A percentile compares a stretch with the other conserved stretches of the same genome.
Conservation (phyloP, 2,113 vertebrate genomes). For the Saccopteryx leptura region DNA sequence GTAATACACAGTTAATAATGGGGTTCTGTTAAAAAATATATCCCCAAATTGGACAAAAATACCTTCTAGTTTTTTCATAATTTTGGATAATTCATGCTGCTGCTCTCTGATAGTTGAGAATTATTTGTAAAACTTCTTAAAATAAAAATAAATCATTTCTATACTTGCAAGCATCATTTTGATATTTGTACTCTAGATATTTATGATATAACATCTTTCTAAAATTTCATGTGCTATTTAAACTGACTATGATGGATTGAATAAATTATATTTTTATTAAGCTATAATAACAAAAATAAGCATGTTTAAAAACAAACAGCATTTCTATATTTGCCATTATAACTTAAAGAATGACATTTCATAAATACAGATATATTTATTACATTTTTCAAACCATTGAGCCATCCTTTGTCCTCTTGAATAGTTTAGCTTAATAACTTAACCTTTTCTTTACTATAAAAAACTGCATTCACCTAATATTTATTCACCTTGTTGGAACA, state of each 20-base stretch:
- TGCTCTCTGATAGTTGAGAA: conserved; percentile 58
- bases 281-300: conserved; percentile 58
- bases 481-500: conserved; percentile 55
- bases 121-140: conserved; percentile 69
- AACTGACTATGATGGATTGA: conserved; percentile 37
- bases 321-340: conserved; percentile 28
- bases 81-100: conserved; percentile 59
- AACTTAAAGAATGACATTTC: conserved; percentile 26
- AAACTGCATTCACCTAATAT: conserved; percentile 23
- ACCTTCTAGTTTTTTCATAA: conserved; percentile 62
- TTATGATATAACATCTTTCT: conserved; percentile 77
- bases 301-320: conserved; percentile 46
- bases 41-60: conserved; percentile 49
- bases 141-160: conserved; percentile 77
- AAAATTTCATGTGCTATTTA: conserved; percentile 66
- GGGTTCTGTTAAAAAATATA: conserved; percentile 54
- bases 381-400: conserved; percentile 31
- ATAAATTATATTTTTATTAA: conserved; percentile 69
- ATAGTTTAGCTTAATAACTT: conserved; percentile 43
- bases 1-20: conserved; percentile 61
- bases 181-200: conserved; percentile 79
- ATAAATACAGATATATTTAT: neutral
- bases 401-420: conserved; percentile 25
- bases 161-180: conserved; percentile 74
- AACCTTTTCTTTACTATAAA: neutral